These are phyloP conservation scores for Varanus salvator DNA, from an alignment of 2,113 vertebrate species.

Conservation along the genomic window DNA sequence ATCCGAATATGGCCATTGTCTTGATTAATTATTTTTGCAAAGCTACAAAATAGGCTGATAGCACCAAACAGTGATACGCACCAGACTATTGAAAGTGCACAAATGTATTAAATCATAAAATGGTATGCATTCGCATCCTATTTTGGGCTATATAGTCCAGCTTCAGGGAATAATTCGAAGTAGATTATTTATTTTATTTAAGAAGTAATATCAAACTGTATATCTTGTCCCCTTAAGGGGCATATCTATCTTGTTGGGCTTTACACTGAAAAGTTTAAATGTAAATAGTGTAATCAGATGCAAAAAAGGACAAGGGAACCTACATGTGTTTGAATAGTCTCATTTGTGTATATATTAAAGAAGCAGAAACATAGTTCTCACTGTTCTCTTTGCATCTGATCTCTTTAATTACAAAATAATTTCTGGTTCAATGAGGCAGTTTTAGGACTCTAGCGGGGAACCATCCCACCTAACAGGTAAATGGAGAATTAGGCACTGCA, in stretches of 20 bases:
- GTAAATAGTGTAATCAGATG: not conserved
- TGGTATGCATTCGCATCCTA: not conserved
- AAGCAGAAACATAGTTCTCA: not conserved
- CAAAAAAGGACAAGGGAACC: not conserved
- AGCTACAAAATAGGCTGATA: not conserved
- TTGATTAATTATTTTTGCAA: slow-evolving; percentile 36
- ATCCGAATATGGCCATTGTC: slow-evolving; percentile 3
- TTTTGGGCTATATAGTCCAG: not conserved
- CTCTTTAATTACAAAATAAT: not conserved
- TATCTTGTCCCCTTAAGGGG: not conserved
- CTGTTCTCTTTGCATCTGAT: not conserved
- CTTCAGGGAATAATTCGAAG: slow-evolving; percentile 17
- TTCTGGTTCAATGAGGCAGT: not conserved
- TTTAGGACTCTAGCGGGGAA: not conserved
- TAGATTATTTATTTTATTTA: not conserved
- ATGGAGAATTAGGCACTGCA: not conserved
- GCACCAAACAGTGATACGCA: not conserved
- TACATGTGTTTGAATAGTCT: too few species aligned
- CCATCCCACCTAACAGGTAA: not conserved
- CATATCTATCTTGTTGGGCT: not conserved
- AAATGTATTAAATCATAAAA: not conserved
- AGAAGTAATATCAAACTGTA: not conserved
- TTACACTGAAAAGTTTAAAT: not conserved
- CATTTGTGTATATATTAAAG: not conserved
- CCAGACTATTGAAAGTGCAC: not conserved